Base-by-base conservation (phyloP, 92 coral and sea anemone species). In the Porites evermanni region DNA sequence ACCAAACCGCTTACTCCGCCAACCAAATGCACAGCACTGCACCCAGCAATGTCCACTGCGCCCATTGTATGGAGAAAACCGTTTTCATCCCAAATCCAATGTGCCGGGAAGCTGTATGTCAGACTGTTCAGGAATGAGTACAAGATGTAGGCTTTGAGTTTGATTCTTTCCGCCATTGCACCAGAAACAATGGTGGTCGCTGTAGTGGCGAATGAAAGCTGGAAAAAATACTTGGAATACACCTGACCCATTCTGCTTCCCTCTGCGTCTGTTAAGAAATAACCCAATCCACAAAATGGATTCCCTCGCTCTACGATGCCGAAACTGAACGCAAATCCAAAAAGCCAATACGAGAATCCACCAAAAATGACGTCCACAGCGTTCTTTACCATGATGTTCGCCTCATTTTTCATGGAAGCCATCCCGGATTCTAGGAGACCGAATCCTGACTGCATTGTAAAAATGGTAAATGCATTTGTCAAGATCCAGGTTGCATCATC, bases 101-200 rank as follows among this genome's bases (percentile, higher is more conserved):
- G 98, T 12, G 98, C 98, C 3, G 98, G 98, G 68, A 94, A 83
- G 56, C 93, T 89, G 85, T 94, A 95, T n/a, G 97, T 90, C n/a
- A 94, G 61, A 5, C 98, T 95, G 68, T 95, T 95, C 16, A 93
- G 80, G 53, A 95, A 95, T 4, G 98, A 95, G 78, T 86, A 95
- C 11, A 91, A 19, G 2, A 93, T 94, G 84, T 95, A 95, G 18
- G 98, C 97, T 67, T 92, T 92, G 17, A 95, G 81, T 73, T 74
- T 95, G 9, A 93, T 89, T 81, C 98, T 84, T 76, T 95, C 98
- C 1, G 98, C 98, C 98, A 95, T 91, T 8, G 98, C 98, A 12
- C 98, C 98, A 0, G 98, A 95, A 3, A 95, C 98, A 19, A 95
- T 95, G 12, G 98, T 95, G 18, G 98, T 95, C 12, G 98, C 95